A percentile compares a stretch with the other conserved stretches of the same genome.
Conservation (phyloP, 2,113 vertebrate genomes). For the Brachypteracias leptosomus region DNA sequence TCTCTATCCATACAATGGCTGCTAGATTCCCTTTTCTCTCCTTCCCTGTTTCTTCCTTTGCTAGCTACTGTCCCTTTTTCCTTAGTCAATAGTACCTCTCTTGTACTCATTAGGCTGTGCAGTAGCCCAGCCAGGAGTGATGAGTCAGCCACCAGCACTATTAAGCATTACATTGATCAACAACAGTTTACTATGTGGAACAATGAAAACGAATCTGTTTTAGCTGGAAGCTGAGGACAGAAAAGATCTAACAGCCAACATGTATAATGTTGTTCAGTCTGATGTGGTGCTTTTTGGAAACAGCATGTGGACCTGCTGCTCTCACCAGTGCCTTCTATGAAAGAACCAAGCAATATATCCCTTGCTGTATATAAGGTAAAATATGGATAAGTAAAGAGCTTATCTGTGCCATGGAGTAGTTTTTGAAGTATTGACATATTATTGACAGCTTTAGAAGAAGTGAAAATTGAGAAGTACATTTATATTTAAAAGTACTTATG, state of each 20-base stretch:
- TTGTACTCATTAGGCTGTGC: neutral
- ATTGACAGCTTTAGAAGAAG: neutral
- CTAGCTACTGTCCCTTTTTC: neutral
- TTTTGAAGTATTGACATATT: neutral
- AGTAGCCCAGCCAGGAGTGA: neutral
- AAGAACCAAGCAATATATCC: neutral
- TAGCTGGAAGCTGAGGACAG: neutral
- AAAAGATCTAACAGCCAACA: neutral
- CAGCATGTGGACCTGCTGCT: neutral
- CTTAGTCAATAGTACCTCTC: neutral
- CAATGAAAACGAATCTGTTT: neutral
- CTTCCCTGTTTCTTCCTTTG: neutral
- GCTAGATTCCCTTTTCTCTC: neutral
- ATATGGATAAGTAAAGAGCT: neutral
- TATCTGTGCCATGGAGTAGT: neutral
- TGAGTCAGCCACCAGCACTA: neutral
- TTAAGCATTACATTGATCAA: neutral
- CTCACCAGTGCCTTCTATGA: neutral
- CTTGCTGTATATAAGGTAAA: neutral
- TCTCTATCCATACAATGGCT: neutral
- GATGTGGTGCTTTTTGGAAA: neutral
- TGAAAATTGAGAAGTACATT: neutral
- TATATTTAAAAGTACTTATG: neutral
- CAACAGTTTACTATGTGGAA: neutral
- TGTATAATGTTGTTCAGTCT: fast-evolving